Conservation (phyloP, 2,888 invertebrate genomes). For the Rapana venosa region DNA sequence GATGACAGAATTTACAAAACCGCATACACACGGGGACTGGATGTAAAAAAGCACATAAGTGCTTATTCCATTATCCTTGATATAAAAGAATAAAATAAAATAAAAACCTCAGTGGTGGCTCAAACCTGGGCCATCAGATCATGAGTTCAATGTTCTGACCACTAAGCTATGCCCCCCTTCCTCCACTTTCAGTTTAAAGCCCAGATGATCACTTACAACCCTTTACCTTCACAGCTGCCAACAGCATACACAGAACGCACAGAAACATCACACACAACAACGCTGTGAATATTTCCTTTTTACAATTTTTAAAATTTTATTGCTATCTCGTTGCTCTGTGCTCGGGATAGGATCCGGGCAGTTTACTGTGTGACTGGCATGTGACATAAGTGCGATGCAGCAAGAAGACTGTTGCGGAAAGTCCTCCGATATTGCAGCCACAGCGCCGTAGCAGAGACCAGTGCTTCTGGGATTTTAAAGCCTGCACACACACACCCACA, state of each 20-base stretch:
- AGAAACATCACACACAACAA: neutral
- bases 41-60: no score
- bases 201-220: no score
- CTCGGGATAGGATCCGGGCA: neutral
- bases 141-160: no score
- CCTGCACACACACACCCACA: constrained; percentile 38
- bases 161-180: no score
- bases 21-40: no score
- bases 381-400: constrained; percentile 56
- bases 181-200: no score
- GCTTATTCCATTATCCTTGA: no score
- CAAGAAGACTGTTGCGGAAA: constrained; percentile 66
- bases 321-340: neutral
- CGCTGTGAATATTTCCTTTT: neutral
- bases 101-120: no score
- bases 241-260: constrained; percentile 15
- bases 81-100: no score
- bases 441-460: constrained; percentile 63
- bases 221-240: neutral
- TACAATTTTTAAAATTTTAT: neutral
- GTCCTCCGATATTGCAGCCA: constrained; percentile 69
- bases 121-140: no score
- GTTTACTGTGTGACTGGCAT: no score
- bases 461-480: constrained; percentile 44
- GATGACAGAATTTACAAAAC: no score